Conservation (phyloP, 2,888 invertebrate species). For the Heteromyza rotundicornis region DNA sequence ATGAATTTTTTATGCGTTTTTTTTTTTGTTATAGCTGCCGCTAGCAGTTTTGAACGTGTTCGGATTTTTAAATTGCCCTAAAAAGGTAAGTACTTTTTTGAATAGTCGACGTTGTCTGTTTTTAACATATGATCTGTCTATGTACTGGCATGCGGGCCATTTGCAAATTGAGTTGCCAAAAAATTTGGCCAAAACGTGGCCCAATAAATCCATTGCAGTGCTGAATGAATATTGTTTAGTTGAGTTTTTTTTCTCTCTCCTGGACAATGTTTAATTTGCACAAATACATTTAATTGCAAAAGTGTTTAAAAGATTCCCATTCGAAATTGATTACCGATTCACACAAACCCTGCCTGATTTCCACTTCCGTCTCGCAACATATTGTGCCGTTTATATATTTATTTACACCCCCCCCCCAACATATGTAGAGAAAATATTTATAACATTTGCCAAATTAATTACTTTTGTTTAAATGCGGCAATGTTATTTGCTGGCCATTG, state of each 20-base stretch:
- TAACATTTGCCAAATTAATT: too few relatives aligned
- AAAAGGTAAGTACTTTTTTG: neutral
- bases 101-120: neutral
- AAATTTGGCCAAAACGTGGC: neutral
- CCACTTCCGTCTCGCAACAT: neutral
- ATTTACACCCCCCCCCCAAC: neutral
- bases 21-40: neutral
- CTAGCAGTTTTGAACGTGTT: neutral
- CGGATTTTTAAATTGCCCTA: neutral
- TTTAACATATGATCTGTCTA: neutral
- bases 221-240: too few relatives aligned
- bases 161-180: slow-evolving; percentile 3
- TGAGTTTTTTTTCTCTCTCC: too few relatives aligned
- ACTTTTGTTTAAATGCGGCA: too few relatives aligned
- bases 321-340: too few relatives aligned
- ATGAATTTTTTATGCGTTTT: neutral
- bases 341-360: too few relatives aligned
- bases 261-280: too few relatives aligned
- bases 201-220: neutral
- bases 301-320: too few relatives aligned
- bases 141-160: neutral
- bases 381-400: neutral
- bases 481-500: too few relatives aligned
- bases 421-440: too few relatives aligned
- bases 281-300: too few relatives aligned